Evolutionary conservation across 2,888 invertebrate species (phyloP).

Genomic region (Brenthis daphne): DNA sequence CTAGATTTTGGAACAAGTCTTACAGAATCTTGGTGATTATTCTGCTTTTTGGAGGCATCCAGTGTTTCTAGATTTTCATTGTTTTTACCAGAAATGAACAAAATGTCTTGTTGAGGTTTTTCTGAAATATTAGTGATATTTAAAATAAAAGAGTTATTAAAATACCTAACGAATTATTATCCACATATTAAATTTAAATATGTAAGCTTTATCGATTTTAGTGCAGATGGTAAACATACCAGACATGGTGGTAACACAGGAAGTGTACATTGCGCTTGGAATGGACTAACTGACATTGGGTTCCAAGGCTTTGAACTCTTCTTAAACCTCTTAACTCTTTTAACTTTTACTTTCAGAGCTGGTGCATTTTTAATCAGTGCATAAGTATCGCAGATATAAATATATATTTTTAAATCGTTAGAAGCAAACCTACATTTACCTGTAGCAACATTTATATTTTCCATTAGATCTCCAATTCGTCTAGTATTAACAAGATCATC

Average conservation of each 20-base stretch:
- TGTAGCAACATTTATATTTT: conserved; percentile 24
- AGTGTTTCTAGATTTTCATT: conserved; percentile 47
- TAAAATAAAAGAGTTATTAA: no score
- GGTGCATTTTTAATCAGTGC: neutral
- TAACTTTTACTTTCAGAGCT: no score
- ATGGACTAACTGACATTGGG: no score
- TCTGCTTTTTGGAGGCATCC: conserved; percentile 10
- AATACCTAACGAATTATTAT: no score
- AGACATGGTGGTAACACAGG: neutral
- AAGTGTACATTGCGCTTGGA: no score
- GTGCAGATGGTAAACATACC: neutral
- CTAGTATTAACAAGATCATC: conserved; percentile 30
- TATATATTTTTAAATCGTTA: neutral
- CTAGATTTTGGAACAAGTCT: conserved; percentile 8
- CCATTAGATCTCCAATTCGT: conserved; percentile 45
- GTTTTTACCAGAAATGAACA: conserved; percentile 62
- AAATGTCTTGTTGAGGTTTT: conserved; percentile 48
- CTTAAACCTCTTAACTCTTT: no score
- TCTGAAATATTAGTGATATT: conserved; percentile 49
- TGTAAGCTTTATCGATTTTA: neutral
- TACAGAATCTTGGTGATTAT: conserved; percentile 10
- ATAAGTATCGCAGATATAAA: neutral
- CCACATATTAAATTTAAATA: no score
- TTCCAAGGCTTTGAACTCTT: no score
- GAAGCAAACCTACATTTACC: conserved; percentile 41